Percentiles rank a stretch among this genome's conserved stretches.
phyloP scores from a whole-genome alignment of 2,797 vertebrate genomes.

The Triplophysa bombifrons region DNA sequence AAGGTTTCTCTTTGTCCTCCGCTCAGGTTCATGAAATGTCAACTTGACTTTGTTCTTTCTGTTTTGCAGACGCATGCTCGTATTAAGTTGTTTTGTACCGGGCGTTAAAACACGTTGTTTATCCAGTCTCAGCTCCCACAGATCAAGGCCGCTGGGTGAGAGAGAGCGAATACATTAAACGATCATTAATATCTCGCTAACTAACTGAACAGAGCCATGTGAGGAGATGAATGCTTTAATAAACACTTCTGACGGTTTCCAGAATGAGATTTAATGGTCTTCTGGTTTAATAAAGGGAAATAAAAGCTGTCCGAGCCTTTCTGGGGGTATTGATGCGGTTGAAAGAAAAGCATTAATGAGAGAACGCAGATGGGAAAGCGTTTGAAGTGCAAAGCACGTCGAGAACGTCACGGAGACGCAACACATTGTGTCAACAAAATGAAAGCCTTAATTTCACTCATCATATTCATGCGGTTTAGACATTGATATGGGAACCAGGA shows the following conservation, averaged over 20 bases:
- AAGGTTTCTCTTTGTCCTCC: not conserved
- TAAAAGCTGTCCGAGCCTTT: constrained; percentile 17
- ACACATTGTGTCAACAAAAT: not conserved
- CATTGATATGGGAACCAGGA: constrained; percentile 15
- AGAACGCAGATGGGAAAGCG: constrained; percentile 24
- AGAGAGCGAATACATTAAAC: constrained; percentile 41
- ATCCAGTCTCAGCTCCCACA: constrained; percentile 11
- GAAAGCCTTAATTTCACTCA: not conserved
- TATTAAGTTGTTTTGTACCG: not conserved
- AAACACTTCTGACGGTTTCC: constrained; percentile 39
- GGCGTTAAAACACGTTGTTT: constrained; percentile 22
- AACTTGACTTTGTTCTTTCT: constrained; percentile 12
- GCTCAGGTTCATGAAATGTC: constrained; percentile 13
- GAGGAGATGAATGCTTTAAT: constrained; percentile 35
- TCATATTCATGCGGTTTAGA: constrained; percentile 28
- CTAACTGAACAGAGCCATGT: constrained; percentile 25
- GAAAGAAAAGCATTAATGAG: constrained; percentile 32
- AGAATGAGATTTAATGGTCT: not conserved
- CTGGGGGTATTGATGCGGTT: constrained; percentile 24
- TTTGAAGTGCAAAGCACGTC: constrained; percentile 1
- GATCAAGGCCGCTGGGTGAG: constrained; percentile 12
- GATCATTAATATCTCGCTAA: constrained; percentile 37
- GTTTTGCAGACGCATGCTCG: constrained; percentile 19
- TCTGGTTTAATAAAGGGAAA: constrained; percentile 35
- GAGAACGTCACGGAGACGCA: not conserved